Percentiles rank a stretch among this genome's conserved stretches.
These are phyloP conservation scores for Pterostichus niger DNA, from an alignment of 2,888 invertebrate genomes.

Conservation along the genomic window DNA sequence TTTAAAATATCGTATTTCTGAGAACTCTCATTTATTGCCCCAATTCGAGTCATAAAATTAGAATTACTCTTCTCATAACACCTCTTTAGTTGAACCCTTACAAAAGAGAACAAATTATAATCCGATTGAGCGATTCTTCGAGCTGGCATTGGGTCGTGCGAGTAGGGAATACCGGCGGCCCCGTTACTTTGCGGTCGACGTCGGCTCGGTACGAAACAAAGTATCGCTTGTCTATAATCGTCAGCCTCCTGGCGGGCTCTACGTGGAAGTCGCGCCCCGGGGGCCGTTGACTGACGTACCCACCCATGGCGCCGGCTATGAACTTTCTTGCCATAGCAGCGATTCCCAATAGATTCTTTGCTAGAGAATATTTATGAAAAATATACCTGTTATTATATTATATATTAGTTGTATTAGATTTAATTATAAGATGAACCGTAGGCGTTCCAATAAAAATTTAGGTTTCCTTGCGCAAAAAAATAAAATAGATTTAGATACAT, in stretches of 20 bases:
- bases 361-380: too few relatives aligned
- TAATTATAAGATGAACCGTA: too few relatives aligned
- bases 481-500: too few relatives aligned
- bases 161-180: slow-evolving; percentile 27
- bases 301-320: slow-evolving; percentile 45
- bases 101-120: slow-evolving; percentile 38
- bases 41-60: not conserved
- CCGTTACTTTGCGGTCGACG: slow-evolving; percentile 3
- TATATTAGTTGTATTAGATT: too few relatives aligned
- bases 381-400: too few relatives aligned
- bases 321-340: not conserved
- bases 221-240: slow-evolving; percentile 59
- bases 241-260: slow-evolving; percentile 44
- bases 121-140: slow-evolving; percentile 41
- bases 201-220: slow-evolving; percentile 36
- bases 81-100: not conserved
- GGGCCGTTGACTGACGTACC: slow-evolving; percentile 30
- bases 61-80: not conserved
- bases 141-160: not conserved
- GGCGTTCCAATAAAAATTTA: too few relatives aligned
- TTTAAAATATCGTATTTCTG: not conserved
- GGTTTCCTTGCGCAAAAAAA: too few relatives aligned
- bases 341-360: not conserved
- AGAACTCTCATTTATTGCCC: not conserved
- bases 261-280: slow-evolving; percentile 27